Conservation (phyloP, 2,113 vertebrate genomes). For the Campylomormyrus tamandua region DNA sequence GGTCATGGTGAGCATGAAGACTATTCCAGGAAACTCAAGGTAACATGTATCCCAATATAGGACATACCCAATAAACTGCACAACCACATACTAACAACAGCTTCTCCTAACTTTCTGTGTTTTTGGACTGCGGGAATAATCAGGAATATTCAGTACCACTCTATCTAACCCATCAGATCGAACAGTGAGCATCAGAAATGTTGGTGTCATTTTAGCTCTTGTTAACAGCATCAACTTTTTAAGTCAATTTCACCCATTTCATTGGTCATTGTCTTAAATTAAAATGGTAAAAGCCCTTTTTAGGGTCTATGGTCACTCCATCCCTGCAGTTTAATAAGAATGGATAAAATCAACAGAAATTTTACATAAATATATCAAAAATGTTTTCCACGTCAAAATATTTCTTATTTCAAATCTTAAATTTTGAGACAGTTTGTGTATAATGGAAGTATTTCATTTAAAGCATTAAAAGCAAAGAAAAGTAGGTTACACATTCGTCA, state of each 20-base stretch:
- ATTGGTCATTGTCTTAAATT: not conserved
- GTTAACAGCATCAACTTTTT: not conserved
- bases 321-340: not conserved
- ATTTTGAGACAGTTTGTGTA: not conserved
- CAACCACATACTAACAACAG: not conserved
- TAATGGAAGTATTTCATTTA: not conserved
- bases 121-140: not conserved
- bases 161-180: not conserved
- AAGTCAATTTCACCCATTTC: not conserved
- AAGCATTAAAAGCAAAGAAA: not conserved
- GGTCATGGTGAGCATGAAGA: not conserved
- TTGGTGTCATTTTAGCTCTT: not conserved
- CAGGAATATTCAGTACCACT: not conserved
- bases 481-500: not conserved
- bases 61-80: not conserved
- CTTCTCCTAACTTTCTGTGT: not conserved
- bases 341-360: not conserved
- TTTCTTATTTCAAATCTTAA: not conserved
- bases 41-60: not conserved
- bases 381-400: not conserved
- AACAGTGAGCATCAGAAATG: not conserved
- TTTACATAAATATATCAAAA: not conserved
- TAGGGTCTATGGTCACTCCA: not conserved
- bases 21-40: not conserved
- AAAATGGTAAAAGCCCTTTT: not conserved